These are phyloP conservation scores for Empidonax traillii DNA, from an alignment of 2,113 vertebrate species.

Conservation along the genomic window DNA sequence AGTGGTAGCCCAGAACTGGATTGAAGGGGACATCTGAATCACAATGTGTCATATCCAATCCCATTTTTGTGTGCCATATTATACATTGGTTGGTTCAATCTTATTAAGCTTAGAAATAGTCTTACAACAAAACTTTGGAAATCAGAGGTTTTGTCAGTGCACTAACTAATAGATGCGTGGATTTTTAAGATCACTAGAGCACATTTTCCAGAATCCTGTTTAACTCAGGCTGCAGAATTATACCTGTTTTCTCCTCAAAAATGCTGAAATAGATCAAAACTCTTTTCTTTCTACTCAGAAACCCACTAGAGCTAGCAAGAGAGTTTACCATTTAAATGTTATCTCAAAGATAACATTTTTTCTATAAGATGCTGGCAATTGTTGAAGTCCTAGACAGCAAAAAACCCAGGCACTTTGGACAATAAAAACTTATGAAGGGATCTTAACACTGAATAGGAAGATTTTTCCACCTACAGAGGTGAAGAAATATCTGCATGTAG, in stretches of 20 bases:
- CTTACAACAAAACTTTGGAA: neutral
- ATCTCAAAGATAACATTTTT: neutral
- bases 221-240: neutral
- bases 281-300: neutral
- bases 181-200: neutral
- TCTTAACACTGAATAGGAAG: neutral
- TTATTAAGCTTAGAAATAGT: neutral
- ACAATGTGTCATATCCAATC: neutral
- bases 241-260: neutral
- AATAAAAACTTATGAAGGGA: neutral
- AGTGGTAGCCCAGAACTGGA: neutral
- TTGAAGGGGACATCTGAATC: neutral
- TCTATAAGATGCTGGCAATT: neutral
- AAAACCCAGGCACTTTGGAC: neutral
- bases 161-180: neutral
- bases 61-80: neutral
- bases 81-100: neutral
- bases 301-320: neutral
- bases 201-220: neutral
- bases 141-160: neutral
- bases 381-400: neutral
- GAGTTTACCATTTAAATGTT: neutral
- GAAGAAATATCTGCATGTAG: neutral
- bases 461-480: neutral
- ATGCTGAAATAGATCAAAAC: neutral